Conservation (phyloP, 2,113 vertebrate genomes). For the Natator depressus region DNA sequence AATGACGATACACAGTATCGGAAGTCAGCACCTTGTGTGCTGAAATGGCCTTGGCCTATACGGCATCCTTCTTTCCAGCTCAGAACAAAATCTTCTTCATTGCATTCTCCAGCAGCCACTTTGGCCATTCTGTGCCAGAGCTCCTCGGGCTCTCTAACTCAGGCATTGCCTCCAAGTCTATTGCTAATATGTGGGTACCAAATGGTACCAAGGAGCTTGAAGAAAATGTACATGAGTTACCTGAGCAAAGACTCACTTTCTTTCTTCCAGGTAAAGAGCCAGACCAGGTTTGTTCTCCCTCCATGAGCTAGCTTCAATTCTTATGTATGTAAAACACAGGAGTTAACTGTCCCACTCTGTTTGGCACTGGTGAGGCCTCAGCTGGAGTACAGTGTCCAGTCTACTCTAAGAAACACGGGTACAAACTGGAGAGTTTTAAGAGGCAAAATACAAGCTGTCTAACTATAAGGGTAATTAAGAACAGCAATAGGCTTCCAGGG, state of each 20-base stretch:
- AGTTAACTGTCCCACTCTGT: background rate
- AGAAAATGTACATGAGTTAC: background rate
- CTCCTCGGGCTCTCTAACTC: background rate
- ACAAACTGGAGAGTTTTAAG: background rate
- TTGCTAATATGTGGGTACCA: background rate
- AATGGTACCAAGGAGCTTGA: background rate
- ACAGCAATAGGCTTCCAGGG: background rate
- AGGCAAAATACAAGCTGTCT: background rate
- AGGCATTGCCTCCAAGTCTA: background rate
- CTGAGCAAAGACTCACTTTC: background rate
- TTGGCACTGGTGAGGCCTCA: background rate
- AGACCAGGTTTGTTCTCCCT: background rate
- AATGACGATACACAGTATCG: background rate
- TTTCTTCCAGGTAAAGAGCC: background rate
- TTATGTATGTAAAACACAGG: background rate
- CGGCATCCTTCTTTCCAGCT: background rate
- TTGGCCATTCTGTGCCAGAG: rapidly evolving
- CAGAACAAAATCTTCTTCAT: background rate
- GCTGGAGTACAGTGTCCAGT: background rate
- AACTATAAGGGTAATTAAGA: background rate
- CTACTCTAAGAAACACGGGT: background rate
- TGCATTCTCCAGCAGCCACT: background rate
- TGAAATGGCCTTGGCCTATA: background rate
- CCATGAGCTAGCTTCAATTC: background rate
- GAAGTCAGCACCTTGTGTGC: background rate